These are phyloP conservation scores for Astyanax mexicanus DNA, from an alignment of 2,797 vertebrate species.

Conservation along the genomic window DNA sequence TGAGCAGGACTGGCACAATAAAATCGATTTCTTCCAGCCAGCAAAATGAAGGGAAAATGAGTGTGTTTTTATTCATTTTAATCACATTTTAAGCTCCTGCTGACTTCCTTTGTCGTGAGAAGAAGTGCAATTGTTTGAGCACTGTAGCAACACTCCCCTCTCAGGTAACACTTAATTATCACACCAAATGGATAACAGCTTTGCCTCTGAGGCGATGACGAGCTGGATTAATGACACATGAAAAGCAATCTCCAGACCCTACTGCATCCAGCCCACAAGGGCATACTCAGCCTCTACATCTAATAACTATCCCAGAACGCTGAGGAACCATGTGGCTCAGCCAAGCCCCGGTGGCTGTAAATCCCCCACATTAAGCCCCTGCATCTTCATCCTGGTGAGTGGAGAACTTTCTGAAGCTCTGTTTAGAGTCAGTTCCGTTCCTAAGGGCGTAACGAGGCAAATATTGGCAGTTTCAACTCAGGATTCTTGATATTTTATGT, in stretches of 20 bases:
- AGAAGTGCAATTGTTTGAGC: constrained; percentile 63
- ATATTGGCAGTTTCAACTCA: neutral
- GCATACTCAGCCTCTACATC: constrained; percentile 66
- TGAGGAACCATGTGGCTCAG: constrained; percentile 67
- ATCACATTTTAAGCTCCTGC: constrained; percentile 42
- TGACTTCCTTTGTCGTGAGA: constrained; percentile 58
- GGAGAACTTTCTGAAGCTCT: constrained; percentile 50
- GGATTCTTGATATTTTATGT: no score
- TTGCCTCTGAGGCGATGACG: constrained; percentile 71
- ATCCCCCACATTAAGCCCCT: constrained; percentile 67
- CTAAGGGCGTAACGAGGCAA: neutral
- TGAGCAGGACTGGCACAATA: neutral
- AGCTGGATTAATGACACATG: constrained; percentile 81
- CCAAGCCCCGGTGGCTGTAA: constrained; percentile 67
- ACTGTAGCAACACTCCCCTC: constrained; percentile 60
- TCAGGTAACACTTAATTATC: constrained; percentile 78
- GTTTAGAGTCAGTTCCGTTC: constrained; percentile 8
- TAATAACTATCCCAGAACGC: constrained; percentile 75
- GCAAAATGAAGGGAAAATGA: neutral
- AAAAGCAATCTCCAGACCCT: constrained; percentile 78
- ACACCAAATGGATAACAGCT: constrained; percentile 73
- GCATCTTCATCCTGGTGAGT: constrained; percentile 53
- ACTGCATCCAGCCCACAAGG: constrained; percentile 70
- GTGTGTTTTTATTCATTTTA: constrained; percentile 9
- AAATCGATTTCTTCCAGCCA: neutral